These are phyloP conservation scores for Sorex araneus DNA, from an alignment of 2,113 vertebrate genomes.

Conservation along the genomic window DNA sequence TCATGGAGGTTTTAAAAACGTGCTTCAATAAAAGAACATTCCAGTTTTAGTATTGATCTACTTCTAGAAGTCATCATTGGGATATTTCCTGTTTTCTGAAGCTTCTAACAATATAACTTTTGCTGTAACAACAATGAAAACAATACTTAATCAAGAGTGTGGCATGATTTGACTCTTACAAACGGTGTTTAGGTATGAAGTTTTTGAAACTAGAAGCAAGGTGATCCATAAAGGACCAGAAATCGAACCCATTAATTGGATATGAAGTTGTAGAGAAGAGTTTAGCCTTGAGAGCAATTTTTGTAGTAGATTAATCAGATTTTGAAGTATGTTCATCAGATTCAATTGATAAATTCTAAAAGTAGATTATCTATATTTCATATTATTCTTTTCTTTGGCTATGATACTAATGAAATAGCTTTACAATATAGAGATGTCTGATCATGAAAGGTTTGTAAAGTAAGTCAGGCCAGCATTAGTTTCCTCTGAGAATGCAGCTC, in stretches of 20 bases:
- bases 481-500: not conserved
- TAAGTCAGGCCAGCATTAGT: not conserved
- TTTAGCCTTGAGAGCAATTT: not conserved
- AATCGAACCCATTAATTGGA: not conserved
- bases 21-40: not conserved
- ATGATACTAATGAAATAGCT: not conserved
- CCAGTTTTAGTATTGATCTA: slow-evolving; percentile 25
- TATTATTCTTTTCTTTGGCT: too few relatives aligned
- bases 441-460: not conserved
- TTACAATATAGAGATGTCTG: not conserved
- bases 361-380: too few relatives aligned
- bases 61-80: slow-evolving; percentile 23
- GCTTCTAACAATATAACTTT: slow-evolving; percentile 62
- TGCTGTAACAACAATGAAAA: slow-evolving; percentile 47
- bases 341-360: too few relatives aligned
- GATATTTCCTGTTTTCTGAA: slow-evolving; percentile 60
- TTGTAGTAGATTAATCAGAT: not conserved
- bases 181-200: not conserved
- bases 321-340: not conserved
- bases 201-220: not conserved
- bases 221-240: not conserved
- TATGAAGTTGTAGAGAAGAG: not conserved
- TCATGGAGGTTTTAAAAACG: not conserved
- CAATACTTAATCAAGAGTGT: not conserved
- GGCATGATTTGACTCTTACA: not conserved